A percentile compares a stretch with the other conserved stretches of the same genome.
Conservation (phyloP, 2,888 invertebrate species). For the Cataglyphis cursor region DNA sequence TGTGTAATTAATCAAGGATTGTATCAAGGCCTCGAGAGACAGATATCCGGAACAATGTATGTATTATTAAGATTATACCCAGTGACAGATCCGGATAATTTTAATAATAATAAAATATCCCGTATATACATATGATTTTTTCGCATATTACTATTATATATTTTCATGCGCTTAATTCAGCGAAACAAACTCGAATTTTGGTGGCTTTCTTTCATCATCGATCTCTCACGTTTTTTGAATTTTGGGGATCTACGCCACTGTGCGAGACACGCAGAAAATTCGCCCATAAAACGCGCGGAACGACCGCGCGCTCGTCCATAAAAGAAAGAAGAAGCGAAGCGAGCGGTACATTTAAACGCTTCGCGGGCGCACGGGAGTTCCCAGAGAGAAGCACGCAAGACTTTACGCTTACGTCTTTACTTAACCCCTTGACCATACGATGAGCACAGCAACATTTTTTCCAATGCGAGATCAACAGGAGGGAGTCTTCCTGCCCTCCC, state of each 20-base stretch:
- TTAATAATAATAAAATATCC: not conserved
- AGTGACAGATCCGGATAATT: not conserved
- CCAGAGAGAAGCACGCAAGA: constrained; percentile 60
- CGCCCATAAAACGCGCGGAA: constrained; percentile 53
- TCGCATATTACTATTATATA: not conserved
- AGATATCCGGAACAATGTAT: not conserved
- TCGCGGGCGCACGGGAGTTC: constrained; percentile 53
- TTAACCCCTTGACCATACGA: constrained; percentile 76
- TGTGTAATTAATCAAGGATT: not conserved
- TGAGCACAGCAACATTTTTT: constrained; percentile 53
- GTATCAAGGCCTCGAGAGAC: not conserved
- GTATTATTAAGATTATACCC: not conserved
- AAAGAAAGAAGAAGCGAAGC: constrained; percentile 55
- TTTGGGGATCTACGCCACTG: constrained; percentile 51
- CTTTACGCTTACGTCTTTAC: constrained; percentile 67
- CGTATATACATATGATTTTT: not conserved
- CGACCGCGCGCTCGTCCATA: constrained; percentile 45
- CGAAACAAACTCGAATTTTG: not conserved
- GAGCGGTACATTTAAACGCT: constrained; percentile 64
- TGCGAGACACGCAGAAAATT: constrained; percentile 48
- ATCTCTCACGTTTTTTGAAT: not conserved
- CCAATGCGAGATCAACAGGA: constrained; percentile 58
- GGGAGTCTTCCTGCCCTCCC: constrained; percentile 35
- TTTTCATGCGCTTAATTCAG: not conserved
- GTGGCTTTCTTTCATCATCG: not conserved